Percentiles rank a stretch among this genome's conserved stretches.
Conservation (phyloP, 2,113 vertebrate species). For the Microtus pennsylvanicus region DNA sequence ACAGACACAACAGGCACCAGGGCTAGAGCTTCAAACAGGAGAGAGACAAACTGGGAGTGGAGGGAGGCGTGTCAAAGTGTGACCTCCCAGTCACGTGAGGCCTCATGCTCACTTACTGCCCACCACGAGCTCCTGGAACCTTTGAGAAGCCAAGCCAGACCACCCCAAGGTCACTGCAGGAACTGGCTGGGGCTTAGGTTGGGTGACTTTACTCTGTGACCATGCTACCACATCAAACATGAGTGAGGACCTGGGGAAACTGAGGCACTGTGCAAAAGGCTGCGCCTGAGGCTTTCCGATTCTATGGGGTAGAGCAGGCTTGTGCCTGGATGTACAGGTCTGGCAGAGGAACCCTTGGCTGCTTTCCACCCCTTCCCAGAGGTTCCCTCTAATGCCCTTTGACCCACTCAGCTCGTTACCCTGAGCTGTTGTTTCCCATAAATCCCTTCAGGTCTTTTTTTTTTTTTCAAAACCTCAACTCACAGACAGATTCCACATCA, state of each 20-base stretch:
- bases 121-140: fast-evolving
- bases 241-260: background rate
- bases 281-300: background rate
- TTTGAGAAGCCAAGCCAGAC: background rate
- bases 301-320: background rate
- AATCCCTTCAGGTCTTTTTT: background rate
- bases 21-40: background rate
- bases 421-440: conserved; percentile 30
- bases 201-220: background rate
- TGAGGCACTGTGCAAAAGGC: background rate
- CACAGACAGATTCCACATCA: conserved; percentile 54
- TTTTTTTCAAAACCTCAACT: conserved; percentile 37
- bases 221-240: background rate
- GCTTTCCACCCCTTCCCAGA: background rate
- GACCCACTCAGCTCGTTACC: background rate
- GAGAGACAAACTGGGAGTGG: background rate
- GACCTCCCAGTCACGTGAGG: background rate
- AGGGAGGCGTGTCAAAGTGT: background rate
- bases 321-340: background rate
- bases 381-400: background rate
- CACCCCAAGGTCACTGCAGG: background rate
- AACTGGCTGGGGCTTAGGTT: background rate
- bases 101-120: background rate
- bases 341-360: background rate
- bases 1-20: background rate